These are phyloP conservation scores for Yponomeuta sedellus DNA, from an alignment of 2,888 invertebrate species.

Conservation along the genomic window DNA sequence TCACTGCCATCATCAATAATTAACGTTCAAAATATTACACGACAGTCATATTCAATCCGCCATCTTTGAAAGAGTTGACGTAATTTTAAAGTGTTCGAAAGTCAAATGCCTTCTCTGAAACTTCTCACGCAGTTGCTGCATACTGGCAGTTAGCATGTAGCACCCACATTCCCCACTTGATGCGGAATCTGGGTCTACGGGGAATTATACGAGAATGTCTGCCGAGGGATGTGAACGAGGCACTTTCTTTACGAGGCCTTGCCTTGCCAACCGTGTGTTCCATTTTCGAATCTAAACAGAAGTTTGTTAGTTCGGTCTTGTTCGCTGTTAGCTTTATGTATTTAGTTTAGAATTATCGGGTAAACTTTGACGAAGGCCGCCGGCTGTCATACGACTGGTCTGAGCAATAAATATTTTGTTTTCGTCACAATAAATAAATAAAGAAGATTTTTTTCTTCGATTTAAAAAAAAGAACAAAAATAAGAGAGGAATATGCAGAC, in stretches of 20 bases:
- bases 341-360: background rate
- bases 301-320: background rate
- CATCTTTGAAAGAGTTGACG: background rate
- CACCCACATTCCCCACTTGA: slow-evolving; percentile 23
- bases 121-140: slow-evolving; percentile 6
- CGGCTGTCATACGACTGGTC: background rate
- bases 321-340: background rate
- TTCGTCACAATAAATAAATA: background rate
- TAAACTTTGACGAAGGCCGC: background rate
- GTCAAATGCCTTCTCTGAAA: background rate
- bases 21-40: background rate
- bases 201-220: slow-evolving; percentile 30
- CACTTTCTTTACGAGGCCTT: slow-evolving; percentile 17
- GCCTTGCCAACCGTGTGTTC: slow-evolving; percentile 2
- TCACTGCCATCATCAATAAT: background rate
- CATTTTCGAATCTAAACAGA: background rate
- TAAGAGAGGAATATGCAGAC: no score
- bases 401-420: background rate
- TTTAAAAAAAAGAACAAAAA: background rate
- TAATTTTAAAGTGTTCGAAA: background rate
- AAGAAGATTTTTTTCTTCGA: background rate
- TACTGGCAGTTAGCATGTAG: slow-evolving; percentile 13
- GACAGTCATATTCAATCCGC: background rate
- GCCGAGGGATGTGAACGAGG: slow-evolving; percentile 27
- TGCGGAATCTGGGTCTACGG: slow-evolving; percentile 27